Evolutionary conservation across 2,113 vertebrate genomes (phyloP).

Genomic region (Sebastes fasciatus): DNA sequence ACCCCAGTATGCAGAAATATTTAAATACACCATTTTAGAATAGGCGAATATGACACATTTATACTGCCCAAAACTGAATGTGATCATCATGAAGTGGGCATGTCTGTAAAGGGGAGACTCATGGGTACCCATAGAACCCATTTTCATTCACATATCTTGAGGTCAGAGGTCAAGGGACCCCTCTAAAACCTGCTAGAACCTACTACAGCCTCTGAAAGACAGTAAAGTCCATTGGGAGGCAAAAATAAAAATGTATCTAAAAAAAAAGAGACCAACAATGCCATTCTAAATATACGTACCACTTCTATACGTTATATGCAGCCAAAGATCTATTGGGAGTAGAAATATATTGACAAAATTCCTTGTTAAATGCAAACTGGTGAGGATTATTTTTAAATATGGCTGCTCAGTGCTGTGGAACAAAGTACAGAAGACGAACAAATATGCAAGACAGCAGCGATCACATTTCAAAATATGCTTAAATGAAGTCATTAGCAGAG

Average conservation of each 20-base stretch:
- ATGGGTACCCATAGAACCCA: no score
- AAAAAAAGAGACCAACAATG: neutral
- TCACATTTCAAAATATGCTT: conserved; percentile 16
- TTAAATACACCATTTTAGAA: no score
- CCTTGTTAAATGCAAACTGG: neutral
- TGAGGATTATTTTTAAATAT: conserved; percentile 1
- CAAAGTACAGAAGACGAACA: neutral
- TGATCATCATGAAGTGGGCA: no score
- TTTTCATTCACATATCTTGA: no score
- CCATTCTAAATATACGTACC: neutral
- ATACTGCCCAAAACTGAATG: no score
- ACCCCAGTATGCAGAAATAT: no score
- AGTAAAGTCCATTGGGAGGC: neutral
- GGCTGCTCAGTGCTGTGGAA: neutral
- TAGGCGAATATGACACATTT: no score
- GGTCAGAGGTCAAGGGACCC: no score
- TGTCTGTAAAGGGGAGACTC: no score
- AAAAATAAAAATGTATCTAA: no score
- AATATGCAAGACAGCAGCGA: neutral
- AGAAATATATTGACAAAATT: neutral
- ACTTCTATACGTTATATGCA: neutral
- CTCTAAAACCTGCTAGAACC: no score
- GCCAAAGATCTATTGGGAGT: neutral
- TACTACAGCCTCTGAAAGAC: no score
- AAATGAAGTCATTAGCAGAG: neutral